Base-by-base conservation (phyloP, 2,113 vertebrate species). In the Propithecus coquereli region DNA sequence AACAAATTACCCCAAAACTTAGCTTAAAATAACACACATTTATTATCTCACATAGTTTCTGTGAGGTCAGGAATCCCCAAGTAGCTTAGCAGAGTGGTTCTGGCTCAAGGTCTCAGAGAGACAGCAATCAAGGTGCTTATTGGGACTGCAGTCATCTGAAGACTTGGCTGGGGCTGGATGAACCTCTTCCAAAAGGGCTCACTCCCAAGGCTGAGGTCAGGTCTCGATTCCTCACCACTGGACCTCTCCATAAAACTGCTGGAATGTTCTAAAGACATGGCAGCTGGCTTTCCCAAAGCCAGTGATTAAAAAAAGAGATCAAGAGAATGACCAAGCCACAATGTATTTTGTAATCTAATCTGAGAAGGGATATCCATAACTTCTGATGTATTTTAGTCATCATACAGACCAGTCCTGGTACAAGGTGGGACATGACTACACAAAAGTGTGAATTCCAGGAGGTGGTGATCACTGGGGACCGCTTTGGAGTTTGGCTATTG, bases 381-480 rank as follows among this genome's bases (percentile, higher is more conserved):
- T 82, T 87, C n/a, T 93, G 54, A 54, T 74, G 54, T 50, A 12
- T 54, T 90, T 96, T 73, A 63, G 40, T 89, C 66, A 87, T 37
- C 70, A 85, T 57, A 79, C 54, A 94, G 84, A 93, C 34, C 37
- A 81, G 8, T 43, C 81, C 40, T 50, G 17, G 30, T 94, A 63
- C 30, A 71, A 73, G 59, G 66, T 50, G 10, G 52, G 27, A 73
- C 23, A 93, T 27, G 45, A 66, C 45, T 43, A 57, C 27, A 57
- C 32, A 77, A n/a, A 61, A 32, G 68, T 81, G 11, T 92, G 87
- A 87, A 92, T 96, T 96, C 45, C 54, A 86, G 59, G n/a, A 94
- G 50, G 9, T 37, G 30, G 32, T 17, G 10, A 18, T 68, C 0
- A 3, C 0, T 73, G 79, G 47, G 12, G 65, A 81, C 52, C 30